Evolutionary conservation across 2,797 vertebrate genomes (phyloP), one percentile per base, ranked within the genome.

Genomic region (Otolemur crassicaudatus): DNA sequence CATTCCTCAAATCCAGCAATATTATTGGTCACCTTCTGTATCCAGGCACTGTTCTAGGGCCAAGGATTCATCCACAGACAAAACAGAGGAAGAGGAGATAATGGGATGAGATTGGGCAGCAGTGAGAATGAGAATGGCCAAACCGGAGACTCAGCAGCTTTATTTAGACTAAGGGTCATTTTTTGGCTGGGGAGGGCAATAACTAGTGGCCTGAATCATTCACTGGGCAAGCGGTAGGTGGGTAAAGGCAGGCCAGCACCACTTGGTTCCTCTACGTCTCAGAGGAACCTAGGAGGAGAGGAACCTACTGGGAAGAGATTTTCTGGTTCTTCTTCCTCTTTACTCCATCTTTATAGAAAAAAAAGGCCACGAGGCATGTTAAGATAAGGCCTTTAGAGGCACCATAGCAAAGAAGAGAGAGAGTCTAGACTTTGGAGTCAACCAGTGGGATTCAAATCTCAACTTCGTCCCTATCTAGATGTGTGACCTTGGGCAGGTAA

Each of bases 161-260:
- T 94, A 73, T 95, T 96, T 93, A 95, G 96, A 80, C 49, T n/a
- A 7, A 82, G 40, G 46, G 37, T 95, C 69, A 93, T 85, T 96
- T 87, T 82, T 75, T 69, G 65, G 13, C 3, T 2, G 3, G 40
- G 11, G 60, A 31, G 29, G 77, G 29, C 53, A 31, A 65, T 61
- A 53, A 31, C 73, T 31, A 19, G n/a, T 43, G 49, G n/a, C 31
- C 56, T 49, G 85, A 40, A 34, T 23, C 60, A 79, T 27, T 92
- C 14, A 12, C 31, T 12, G 7, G 34, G 84, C 2, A 0, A 84
- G 60, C 31, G 14, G 43, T n/a, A 79, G 77, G 37, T 37, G 12
- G 61, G 34, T 34, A 20, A 80, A 49, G 65, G 34, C 17, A 37
- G 1, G 1, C 17, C 3, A 61, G 60, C 25, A 25, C 40, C 5